phyloP scores from a whole-genome alignment of 2,888 invertebrate genomes.

The Drosophila vallismaia region DNA sequence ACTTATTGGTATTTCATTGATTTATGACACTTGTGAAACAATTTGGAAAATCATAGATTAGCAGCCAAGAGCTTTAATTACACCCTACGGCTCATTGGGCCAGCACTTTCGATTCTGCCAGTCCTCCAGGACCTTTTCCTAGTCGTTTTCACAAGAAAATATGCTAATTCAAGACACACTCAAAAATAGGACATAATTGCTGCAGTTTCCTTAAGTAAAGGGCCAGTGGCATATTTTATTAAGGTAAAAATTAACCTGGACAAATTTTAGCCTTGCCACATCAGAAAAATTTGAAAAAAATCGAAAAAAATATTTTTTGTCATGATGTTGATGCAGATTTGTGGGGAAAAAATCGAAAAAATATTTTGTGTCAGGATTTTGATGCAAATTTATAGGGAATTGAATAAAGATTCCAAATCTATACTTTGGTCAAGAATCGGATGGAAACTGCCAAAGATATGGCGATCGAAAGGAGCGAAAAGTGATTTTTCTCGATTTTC shows the following conservation, averaged over 20 bases:
- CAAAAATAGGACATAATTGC: constrained; percentile 34
- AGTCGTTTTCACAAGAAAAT: constrained; percentile 67
- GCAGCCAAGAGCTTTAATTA: constrained; percentile 70
- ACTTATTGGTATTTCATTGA: constrained; percentile 83
- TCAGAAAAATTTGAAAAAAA: no score
- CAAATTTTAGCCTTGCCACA: constrained; percentile 2
- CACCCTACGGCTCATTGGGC: constrained; percentile 65
- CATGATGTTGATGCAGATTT: no score
- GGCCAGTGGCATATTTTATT: constrained; percentile 7
- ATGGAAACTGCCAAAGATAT: no score
- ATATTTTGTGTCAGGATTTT: no score
- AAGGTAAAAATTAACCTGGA: constrained; percentile 14
- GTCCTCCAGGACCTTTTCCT: background rate
- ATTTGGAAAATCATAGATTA: constrained; percentile 83
- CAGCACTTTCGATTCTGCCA: constrained; percentile 11
- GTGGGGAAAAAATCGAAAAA: no score
- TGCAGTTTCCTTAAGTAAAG: constrained; percentile 52
- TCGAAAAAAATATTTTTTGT: no score
- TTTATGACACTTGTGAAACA: constrained; percentile 83
- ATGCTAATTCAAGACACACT: constrained; percentile 1
- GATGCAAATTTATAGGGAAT: no score
- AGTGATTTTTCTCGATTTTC: no score
- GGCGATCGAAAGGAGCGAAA: no score
- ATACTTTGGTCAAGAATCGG: no score
- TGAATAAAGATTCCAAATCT: no score